Evolutionary conservation across 2,797 vertebrate species (phyloP), one percentile per base, ranked within the genome.

Genomic region (Uromys caudimaculatus): DNA sequence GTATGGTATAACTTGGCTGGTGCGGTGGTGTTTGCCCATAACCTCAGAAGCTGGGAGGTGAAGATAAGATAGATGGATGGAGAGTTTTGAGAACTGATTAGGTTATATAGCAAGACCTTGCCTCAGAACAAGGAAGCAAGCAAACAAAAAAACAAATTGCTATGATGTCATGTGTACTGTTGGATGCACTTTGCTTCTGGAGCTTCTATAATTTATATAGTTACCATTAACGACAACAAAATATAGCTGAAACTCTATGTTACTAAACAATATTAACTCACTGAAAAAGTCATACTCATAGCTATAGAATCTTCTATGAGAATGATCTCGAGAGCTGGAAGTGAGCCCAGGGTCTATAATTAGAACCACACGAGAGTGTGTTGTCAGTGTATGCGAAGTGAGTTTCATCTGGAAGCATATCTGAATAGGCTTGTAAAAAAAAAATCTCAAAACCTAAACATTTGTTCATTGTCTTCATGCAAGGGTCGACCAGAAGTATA

Each of bases 361-460:
- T 97, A 92, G 97, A 97, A 97, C 76, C 96, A 97, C 92, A 73
- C 24, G 95, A 90, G 56, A 95, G 47, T 77, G 47, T 79, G 79
- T 87, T 82, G 38, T 94, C 81, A 94, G 35, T 73, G 89, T 95
- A 67, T 95, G 47, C 90, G 93, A 44, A 93, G 91, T 91, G 88
- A 94, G 91, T 85, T 97, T 95, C 91, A 94, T 90, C 95, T 94
- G 95, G 87, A 96, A 97, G 94, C 76, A 32, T 76, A 86, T 93
- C 90, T 91, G 90, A 90, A 94, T 95, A 81, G 76, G 73, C 85
- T 95, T 95, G 54, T 95, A 92, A 96, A 67, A 67, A 67, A 35
- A 7, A 94, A 94, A 81, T 67, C 54, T 90, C 76, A 94, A 95
- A 97, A 94, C 58, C 81, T 83, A 95, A 95, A 97, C 44, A 97